phyloP scores from a whole-genome alignment of 2,888 invertebrate species.

The Adineta ricciae region DNA sequence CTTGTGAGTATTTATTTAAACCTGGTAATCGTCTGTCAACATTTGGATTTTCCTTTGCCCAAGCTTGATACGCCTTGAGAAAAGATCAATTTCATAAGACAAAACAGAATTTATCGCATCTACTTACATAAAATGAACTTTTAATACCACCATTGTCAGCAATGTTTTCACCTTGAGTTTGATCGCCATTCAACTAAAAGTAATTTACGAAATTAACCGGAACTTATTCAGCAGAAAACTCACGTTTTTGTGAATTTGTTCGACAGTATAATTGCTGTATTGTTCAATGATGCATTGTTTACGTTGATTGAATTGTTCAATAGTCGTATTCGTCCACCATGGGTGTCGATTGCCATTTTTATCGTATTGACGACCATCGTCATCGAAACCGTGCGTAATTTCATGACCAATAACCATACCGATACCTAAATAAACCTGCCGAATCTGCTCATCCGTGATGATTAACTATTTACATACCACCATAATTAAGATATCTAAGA shows the following conservation, averaged over 20 bases:
- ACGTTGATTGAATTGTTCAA: constrained; percentile 71
- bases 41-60: constrained; percentile 43
- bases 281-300: constrained; percentile 50
- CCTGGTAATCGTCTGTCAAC: constrained; percentile 40
- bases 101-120: neutral
- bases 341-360: constrained; percentile 83
- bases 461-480: neutral
- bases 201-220: neutral
- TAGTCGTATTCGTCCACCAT: constrained; percentile 93
- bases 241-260: constrained; percentile 39
- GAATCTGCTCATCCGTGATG: too few species aligned
- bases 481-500: constrained; percentile 31
- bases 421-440: neutral
- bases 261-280: constrained; percentile 62
- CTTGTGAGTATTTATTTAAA: constrained; percentile 50
- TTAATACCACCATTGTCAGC: constrained; percentile 88
- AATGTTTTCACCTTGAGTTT: constrained; percentile 85
- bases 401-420: constrained; percentile 34
- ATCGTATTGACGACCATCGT: constrained; percentile 56
- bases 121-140: constrained; percentile 68
- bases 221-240: constrained; percentile 39
- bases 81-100: neutral
- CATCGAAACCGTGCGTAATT: constrained; percentile 33
- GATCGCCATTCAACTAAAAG: constrained; percentile 65
- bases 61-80: constrained; percentile 37